These are phyloP conservation scores for Origma solitaria DNA, from an alignment of 2,113 vertebrate species.

Conservation along the genomic window DNA sequence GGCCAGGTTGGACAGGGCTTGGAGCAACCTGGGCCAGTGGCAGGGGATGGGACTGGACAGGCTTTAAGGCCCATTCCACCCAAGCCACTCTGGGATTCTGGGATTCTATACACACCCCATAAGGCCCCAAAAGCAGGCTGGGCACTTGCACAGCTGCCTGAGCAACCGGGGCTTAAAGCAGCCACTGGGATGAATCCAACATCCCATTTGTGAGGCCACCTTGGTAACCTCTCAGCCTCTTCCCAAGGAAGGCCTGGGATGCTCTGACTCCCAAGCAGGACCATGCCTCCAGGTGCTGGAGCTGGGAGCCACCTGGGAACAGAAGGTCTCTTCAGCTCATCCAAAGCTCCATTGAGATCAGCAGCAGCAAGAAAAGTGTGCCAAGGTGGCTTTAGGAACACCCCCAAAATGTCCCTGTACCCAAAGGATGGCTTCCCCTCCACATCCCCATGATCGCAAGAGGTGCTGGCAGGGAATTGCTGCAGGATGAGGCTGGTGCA, in stretches of 20 bases:
- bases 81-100: not conserved
- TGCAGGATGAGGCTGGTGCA: not conserved
- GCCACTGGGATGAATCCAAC: not conserved
- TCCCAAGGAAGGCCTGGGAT: not conserved
- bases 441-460: accelerated
- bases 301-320: not conserved
- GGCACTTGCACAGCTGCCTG: not conserved
- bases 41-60: not conserved
- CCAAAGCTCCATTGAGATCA: not conserved
- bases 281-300: accelerated
- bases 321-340: not conserved
- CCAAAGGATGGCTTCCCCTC: not conserved
- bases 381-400: not conserved
- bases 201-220: not conserved
- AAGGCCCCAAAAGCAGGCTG: not conserved
- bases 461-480: not conserved
- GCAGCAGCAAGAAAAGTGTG: not conserved
- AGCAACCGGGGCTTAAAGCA: not conserved
- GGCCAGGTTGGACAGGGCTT: not conserved
- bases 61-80: not conserved
- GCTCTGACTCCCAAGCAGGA: accelerated
- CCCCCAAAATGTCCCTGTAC: accelerated
- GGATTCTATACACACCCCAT: not conserved
- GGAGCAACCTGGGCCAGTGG: not conserved
- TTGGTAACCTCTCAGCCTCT: not conserved